These are phyloP conservation scores for Hydropsyche betteni DNA, from an alignment of 2,888 invertebrate genomes.

Conservation along the genomic window DNA sequence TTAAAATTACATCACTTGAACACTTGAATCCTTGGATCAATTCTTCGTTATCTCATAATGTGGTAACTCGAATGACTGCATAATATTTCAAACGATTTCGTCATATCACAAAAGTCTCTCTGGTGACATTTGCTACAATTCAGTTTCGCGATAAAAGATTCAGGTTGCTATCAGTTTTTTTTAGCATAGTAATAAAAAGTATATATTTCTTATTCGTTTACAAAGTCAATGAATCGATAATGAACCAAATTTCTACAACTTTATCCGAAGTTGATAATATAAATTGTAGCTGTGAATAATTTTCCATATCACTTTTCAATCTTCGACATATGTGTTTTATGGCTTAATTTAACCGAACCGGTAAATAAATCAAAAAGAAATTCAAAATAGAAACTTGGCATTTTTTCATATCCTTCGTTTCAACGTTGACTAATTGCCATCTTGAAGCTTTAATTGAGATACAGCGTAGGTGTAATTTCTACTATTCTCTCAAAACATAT, in stretches of 20 bases:
- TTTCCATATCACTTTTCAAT: constrained; percentile 1
- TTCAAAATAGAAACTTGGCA: too few relatives aligned
- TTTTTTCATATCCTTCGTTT: too few relatives aligned
- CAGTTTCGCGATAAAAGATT: constrained; percentile 3
- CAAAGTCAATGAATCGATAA: constrained; percentile 16
- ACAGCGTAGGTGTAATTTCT: constrained; percentile 13
- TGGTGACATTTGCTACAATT: too few relatives aligned
- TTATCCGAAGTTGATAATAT: neutral
- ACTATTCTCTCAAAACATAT: neutral
- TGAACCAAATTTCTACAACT: neutral
- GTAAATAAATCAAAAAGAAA: neutral
- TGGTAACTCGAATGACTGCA: too few relatives aligned
- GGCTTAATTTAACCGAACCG: neutral
- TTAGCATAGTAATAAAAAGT: too few relatives aligned
- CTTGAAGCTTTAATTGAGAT: neutral
- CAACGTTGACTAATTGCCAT: too few relatives aligned
- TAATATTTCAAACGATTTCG: too few relatives aligned
- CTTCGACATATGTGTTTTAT: neutral
- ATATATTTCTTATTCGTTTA: neutral
- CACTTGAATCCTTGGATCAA: too few relatives aligned
- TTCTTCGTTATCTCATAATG: too few relatives aligned
- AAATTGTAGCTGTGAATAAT: neutral
- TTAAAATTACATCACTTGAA: too few relatives aligned
- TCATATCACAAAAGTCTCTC: too few relatives aligned
- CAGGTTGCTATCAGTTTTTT: neutral